A percentile compares a stretch with the other conserved stretches of the same genome.
Conservation (phyloP, 2,113 vertebrate genomes). For the Pachyramphus minor region DNA sequence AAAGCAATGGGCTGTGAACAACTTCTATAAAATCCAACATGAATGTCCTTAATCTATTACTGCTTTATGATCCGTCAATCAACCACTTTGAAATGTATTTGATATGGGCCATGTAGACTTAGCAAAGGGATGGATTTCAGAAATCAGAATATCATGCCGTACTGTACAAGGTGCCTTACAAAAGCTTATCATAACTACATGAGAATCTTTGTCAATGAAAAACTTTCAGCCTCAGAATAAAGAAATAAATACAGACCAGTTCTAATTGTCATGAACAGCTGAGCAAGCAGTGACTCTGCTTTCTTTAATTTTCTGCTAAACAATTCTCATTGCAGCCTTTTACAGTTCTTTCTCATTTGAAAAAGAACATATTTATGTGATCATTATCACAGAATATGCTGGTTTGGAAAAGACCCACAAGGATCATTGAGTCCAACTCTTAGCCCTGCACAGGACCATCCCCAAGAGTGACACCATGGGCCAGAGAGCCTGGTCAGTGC, state of each 20-base stretch:
- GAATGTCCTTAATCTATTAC: not conserved
- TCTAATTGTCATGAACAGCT: not conserved
- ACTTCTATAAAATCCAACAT: not conserved
- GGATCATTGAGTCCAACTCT: not conserved
- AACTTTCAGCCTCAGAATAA: not conserved
- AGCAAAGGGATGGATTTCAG: not conserved
- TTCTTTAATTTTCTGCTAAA: not conserved
- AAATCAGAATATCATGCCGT: not conserved
- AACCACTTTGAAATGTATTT: not conserved
- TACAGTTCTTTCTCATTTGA: not conserved
- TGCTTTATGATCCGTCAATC: not conserved
- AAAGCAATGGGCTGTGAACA: constrained; percentile 32
- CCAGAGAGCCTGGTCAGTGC: too few species aligned
- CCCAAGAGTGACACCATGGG: not conserved
- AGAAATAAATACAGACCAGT: not conserved
- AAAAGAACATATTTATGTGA: too few species aligned
- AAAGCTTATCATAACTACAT: not conserved
- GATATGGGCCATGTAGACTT: not conserved
- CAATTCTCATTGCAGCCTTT: not conserved
- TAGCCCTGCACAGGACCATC: not conserved
- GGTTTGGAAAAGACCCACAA: not conserved
- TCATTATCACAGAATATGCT: not conserved
- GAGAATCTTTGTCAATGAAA: not conserved
- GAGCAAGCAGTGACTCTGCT: not conserved
- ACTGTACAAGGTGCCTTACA: not conserved